Conservation (phyloP, 2,888 invertebrate genomes). For the Myathropa florea region DNA sequence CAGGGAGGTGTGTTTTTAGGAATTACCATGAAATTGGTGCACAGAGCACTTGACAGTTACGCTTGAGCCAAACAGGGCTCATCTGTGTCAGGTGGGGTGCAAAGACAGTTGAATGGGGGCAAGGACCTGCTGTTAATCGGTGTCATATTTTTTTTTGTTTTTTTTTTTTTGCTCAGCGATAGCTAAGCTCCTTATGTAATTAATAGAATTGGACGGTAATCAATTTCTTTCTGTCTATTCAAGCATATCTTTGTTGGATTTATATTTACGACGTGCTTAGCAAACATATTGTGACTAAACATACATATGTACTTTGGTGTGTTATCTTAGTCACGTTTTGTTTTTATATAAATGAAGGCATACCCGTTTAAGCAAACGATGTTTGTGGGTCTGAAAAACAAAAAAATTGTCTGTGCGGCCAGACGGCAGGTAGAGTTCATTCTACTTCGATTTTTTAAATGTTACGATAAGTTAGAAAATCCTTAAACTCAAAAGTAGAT, state of each 20-base stretch:
- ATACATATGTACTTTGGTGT: background rate
- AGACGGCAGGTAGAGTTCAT: background rate
- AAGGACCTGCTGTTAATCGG: slow-evolving; percentile 21
- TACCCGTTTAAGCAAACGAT: background rate
- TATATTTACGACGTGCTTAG: background rate
- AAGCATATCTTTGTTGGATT: background rate
- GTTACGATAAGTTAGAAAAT: too few relatives aligned
- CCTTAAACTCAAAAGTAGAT: too few relatives aligned
- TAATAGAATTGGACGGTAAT: background rate
- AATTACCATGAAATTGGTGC: background rate
- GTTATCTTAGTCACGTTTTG: background rate
- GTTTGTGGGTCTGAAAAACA: background rate
- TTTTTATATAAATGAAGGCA: background rate
- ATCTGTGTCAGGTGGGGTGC: background rate
- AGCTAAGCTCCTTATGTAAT: slow-evolving; percentile 12
- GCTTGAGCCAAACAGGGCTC: background rate
- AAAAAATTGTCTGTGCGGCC: background rate
- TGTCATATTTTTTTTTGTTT: background rate
- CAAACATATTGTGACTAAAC: background rate
- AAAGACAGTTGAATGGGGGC: background rate
- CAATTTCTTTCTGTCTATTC: background rate
- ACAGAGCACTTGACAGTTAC: background rate
- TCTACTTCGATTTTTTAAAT: background rate
- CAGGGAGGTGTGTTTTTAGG: background rate
- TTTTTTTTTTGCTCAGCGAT: background rate